phyloP scores from a whole-genome alignment of 1,140 invertebrate genomes.

The Hylaeus volcanicus region DNA sequence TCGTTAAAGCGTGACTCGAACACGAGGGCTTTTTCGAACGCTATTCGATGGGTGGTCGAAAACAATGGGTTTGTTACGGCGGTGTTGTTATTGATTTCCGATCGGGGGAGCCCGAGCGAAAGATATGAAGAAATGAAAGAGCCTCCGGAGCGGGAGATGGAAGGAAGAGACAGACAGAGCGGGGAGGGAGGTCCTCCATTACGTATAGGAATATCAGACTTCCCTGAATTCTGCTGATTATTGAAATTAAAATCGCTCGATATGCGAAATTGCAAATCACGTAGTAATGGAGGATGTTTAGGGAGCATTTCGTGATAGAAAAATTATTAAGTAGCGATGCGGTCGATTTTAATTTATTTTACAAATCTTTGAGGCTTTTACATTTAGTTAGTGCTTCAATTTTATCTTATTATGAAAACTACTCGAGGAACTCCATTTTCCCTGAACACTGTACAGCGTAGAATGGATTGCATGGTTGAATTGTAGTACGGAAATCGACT shows the following conservation, averaged over 20 bases:
- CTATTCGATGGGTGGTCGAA: conserved; percentile 52
- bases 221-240: conserved; percentile 25
- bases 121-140: conserved; percentile 45
- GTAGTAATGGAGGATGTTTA: not conserved
- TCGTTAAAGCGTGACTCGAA: conserved; percentile 15
- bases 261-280: not conserved
- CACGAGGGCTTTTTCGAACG: conserved; percentile 18
- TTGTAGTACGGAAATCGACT: no score
- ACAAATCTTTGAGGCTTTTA: no score
- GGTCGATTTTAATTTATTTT: no score
- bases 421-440: no score
- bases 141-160: not conserved
- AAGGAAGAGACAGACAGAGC: not conserved
- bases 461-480: no score
- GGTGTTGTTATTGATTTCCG: conserved; percentile 69
- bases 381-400: no score
- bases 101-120: conserved; percentile 48
- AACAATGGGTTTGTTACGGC: conserved; percentile 69
- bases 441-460: no score
- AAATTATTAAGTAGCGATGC: no score
- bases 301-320: not conserved
- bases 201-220: not conserved
- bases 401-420: no score
- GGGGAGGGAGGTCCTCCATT: conserved; percentile 15
- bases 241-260: conserved; percentile 4